A percentile compares a stretch with the other conserved stretches of the same genome.
These are phyloP conservation scores for Drymodes brunneopygia DNA, from an alignment of 2,113 vertebrate species.

Conservation along the genomic window DNA sequence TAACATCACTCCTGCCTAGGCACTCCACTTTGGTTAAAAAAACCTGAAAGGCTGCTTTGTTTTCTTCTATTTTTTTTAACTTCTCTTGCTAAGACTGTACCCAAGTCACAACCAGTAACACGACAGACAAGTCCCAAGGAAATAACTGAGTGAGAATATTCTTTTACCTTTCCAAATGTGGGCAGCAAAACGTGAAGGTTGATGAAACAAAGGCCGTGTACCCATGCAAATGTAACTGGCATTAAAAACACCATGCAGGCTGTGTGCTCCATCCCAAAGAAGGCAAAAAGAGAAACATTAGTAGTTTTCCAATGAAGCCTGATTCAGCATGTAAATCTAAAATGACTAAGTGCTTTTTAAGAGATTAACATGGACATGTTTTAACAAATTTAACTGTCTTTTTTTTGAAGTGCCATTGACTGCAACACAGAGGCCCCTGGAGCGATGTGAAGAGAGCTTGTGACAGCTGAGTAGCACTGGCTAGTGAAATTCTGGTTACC, in stretches of 20 bases:
- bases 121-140: background rate
- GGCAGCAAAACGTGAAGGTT: background rate
- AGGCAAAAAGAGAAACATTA: background rate
- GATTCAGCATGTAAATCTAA: background rate
- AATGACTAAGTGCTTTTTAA: background rate
- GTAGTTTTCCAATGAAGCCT: background rate
- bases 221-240: background rate
- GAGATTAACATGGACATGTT: background rate
- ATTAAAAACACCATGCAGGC: accelerated
- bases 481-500: background rate
- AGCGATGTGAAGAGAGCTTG: background rate
- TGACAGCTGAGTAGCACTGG: accelerated
- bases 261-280: background rate
- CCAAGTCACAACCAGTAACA: background rate
- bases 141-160: background rate
- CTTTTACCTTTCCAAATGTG: background rate
- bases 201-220: background rate
- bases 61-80: background rate
- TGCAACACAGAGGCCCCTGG: accelerated
- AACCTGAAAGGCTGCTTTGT: background rate
- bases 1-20: background rate
- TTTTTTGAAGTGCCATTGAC: background rate
- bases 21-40: background rate
- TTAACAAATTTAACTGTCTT: background rate
- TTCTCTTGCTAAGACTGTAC: background rate